Evolutionary conservation across 2,888 invertebrate genomes (phyloP).

Genomic region (Sarcophaga carnaria): DNA sequence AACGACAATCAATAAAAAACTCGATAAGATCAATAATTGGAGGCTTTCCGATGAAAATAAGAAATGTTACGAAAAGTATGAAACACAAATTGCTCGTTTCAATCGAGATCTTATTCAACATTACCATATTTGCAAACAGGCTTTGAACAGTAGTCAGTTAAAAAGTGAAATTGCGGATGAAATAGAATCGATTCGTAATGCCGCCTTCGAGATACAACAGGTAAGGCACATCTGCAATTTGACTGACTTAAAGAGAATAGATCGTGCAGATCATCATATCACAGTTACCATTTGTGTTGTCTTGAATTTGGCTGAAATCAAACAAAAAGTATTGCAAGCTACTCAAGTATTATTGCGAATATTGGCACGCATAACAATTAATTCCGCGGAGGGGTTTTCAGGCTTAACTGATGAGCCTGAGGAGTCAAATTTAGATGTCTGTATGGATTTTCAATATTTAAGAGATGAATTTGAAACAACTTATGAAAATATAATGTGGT

Average conservation of each 20-base stretch:
- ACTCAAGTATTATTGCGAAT: slow-evolving; percentile 62
- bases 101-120: slow-evolving; percentile 69
- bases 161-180: slow-evolving; percentile 64
- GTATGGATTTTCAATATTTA: slow-evolving; percentile 43
- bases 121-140: slow-evolving; percentile 63
- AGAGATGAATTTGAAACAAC: slow-evolving; percentile 48
- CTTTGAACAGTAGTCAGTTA: slow-evolving; percentile 62
- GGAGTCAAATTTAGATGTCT: slow-evolving; percentile 1
- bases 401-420: neutral
- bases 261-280: slow-evolving; percentile 27
- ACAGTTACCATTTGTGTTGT: slow-evolving; percentile 70
- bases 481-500: slow-evolving; percentile 31
- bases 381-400: neutral
- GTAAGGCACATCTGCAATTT: slow-evolving; percentile 66
- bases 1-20: slow-evolving; percentile 49
- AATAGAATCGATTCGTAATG: slow-evolving; percentile 61
- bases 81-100: slow-evolving; percentile 71
- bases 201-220: slow-evolving; percentile 56
- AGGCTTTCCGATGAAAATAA: slow-evolving; percentile 51
- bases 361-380: slow-evolving; percentile 56
- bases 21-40: slow-evolving; percentile 53
- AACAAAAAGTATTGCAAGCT: slow-evolving; percentile 62
- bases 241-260: slow-evolving; percentile 43
- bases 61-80: slow-evolving; percentile 69
- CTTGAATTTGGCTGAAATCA: slow-evolving; percentile 68